Evolutionary conservation across 2,888 invertebrate species (phyloP).

Genomic region (Agonopterix heracliana): DNA sequence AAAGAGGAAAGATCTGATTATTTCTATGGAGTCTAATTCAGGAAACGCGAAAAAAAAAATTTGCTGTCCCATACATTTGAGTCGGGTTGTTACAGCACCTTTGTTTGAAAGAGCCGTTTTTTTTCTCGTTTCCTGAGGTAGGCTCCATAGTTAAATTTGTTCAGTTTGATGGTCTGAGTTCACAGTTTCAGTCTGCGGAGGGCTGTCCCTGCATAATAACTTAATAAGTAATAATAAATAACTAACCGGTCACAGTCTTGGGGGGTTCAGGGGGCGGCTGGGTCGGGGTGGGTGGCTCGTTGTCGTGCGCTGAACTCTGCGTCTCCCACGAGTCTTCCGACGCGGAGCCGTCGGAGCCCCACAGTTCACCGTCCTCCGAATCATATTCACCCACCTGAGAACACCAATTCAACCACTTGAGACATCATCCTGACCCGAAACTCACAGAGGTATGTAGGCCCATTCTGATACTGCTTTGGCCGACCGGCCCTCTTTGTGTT

Average conservation of each 20-base stretch:
- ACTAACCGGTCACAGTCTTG: constrained; percentile 13
- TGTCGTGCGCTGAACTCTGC: constrained; percentile 77
- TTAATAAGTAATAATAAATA: too few relatives aligned
- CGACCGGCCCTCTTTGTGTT: not conserved
- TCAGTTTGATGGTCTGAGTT: too few relatives aligned
- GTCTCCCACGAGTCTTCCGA: constrained; percentile 90
- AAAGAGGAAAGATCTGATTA: too few relatives aligned
- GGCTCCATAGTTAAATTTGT: too few relatives aligned
- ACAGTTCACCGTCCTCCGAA: constrained; percentile 84
- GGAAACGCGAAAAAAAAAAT: too few relatives aligned
- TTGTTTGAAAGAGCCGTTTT: too few relatives aligned
- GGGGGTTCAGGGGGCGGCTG: constrained; percentile 15
- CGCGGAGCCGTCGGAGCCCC: constrained; percentile 81
- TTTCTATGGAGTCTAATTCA: too few relatives aligned
- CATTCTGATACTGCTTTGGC: not conserved
- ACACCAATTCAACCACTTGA: not conserved
- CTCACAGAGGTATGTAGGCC: not conserved
- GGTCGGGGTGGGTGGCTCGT: constrained; percentile 30
- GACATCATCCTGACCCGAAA: not conserved
- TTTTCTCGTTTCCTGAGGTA: too few relatives aligned
- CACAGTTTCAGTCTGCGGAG: too few relatives aligned
- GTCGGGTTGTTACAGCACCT: too few relatives aligned
- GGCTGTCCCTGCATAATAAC: too few relatives aligned
- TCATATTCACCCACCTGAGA: constrained; percentile 82
- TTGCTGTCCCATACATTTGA: too few relatives aligned